A percentile compares a stretch with the other conserved stretches of the same genome.
Evolutionary conservation across 2,888 invertebrate genomes (phyloP).

Genomic region (Chrysina gloriosa): DNA sequence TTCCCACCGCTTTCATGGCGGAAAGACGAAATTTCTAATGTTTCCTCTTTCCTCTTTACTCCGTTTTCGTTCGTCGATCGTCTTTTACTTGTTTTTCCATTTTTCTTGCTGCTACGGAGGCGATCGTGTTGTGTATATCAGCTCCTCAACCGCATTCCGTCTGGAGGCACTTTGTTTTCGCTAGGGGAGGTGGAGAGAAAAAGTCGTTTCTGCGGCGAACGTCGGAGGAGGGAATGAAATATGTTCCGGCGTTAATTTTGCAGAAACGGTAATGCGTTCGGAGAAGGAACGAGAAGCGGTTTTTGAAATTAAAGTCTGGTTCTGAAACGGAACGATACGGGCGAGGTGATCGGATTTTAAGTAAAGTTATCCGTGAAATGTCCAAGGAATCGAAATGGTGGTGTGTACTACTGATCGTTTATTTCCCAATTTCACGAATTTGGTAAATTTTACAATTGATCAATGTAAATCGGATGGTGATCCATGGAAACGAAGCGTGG

Average conservation of each 20-base stretch:
- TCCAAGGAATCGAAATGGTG: too few species aligned
- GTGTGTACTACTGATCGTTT: too few species aligned
- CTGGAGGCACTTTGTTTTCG: neutral
- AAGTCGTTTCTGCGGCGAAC: neutral
- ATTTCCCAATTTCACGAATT: too few species aligned
- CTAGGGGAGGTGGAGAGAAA: neutral
- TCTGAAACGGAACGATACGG: too few species aligned
- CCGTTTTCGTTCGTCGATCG: neutral
- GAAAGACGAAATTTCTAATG: conserved; percentile 52
- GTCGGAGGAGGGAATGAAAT: conserved; percentile 12
- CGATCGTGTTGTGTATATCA: neutral
- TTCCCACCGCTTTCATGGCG: conserved; percentile 53
- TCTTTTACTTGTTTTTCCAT: neutral
- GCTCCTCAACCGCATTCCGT: neutral
- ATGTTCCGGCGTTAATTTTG: conserved; percentile 29
- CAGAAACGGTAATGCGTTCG: conserved; percentile 31
- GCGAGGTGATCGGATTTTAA: too few species aligned
- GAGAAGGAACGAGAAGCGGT: conserved; percentile 4
- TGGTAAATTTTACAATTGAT: too few species aligned
- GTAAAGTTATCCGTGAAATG: too few species aligned
- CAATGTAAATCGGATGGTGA: too few species aligned
- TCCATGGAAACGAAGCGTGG: too few species aligned
- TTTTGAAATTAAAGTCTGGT: conserved; percentile 35
- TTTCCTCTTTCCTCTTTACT: conserved; percentile 40
- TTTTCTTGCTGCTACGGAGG: neutral